Evolutionary conservation across 2,113 vertebrate genomes (phyloP).

Genomic region (Sprattus sprattus): DNA sequence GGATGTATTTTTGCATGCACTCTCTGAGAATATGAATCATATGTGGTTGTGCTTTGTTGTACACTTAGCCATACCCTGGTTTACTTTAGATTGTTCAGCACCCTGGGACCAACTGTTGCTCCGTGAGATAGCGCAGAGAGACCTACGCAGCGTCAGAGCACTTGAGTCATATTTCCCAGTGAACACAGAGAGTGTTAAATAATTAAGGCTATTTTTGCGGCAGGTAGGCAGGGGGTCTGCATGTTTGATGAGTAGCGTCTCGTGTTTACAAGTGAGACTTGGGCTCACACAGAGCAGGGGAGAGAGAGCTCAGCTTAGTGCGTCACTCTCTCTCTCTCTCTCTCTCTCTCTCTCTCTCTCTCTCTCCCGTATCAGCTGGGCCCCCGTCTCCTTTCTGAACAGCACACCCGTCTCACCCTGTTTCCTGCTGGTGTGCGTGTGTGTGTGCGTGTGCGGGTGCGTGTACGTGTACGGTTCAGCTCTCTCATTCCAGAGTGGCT

Average conservation of each 20-base stretch:
- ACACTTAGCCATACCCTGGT: not conserved
- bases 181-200: not conserved
- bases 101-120: not conserved
- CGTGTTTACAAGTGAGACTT: not conserved
- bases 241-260: not conserved
- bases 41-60: not conserved
- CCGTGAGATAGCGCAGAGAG: not conserved
- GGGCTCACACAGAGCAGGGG: not conserved
- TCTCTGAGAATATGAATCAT: not conserved
- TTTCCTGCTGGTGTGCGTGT: not conserved
- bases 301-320: not conserved
- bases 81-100: not conserved
- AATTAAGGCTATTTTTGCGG: not conserved
- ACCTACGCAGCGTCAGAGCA: not conserved
- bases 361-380: not conserved
- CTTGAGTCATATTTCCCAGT: not conserved
- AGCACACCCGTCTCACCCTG: not conserved
- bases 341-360: too few relatives aligned
- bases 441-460: not conserved
- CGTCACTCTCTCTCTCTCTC: not conserved
- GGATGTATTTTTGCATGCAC: not conserved
- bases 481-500: not conserved
- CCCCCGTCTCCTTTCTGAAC: not conserved
- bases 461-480: not conserved
- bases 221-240: constrained; percentile 11